These are phyloP conservation scores for Montipora capitata DNA, from an alignment of 92 coral and sea anemone genomes.

Conservation along the genomic window DNA sequence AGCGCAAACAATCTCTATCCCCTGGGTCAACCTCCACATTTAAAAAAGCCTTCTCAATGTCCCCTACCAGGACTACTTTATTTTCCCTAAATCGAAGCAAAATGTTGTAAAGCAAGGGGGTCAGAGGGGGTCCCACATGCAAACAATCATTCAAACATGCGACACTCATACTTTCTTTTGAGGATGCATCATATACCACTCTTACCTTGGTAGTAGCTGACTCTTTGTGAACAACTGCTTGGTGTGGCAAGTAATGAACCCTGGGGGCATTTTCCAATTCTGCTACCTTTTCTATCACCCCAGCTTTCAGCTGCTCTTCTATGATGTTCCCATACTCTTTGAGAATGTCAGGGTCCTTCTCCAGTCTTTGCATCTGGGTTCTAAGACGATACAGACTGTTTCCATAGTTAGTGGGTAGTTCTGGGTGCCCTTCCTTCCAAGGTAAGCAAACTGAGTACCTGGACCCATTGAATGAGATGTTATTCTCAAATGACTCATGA, in stretches of 20 bases:
- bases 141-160: conserved; percentile 68
- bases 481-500: conserved; percentile 30
- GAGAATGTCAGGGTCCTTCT: no score
- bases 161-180: conserved; percentile 11
- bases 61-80: conserved; percentile 38
- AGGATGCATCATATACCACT: conserved; percentile 28
- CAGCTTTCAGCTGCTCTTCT: conserved; percentile 23
- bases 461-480: conserved; percentile 35
- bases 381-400: background rate
- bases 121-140: conserved; percentile 66
- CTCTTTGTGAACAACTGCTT: no score
- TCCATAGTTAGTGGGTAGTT: conserved; percentile 21
- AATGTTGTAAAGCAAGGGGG: conserved; percentile 59
- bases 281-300: conserved; percentile 41
- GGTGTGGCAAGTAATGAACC: background rate
- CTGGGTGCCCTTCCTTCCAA: conserved; percentile 30
- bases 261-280: conserved; percentile 32
- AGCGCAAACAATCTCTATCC: conserved; percentile 59
- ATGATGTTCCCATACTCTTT: conserved; percentile 17
- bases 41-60: background rate
- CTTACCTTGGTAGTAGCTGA: background rate
- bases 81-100: conserved; percentile 50
- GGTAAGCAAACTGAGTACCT: background rate
- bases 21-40: conserved; percentile 42
- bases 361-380: no score